These are phyloP conservation scores for Oxyscelio sp. DNA, from an alignment of 2,888 invertebrate genomes.

Conservation along the genomic window DNA sequence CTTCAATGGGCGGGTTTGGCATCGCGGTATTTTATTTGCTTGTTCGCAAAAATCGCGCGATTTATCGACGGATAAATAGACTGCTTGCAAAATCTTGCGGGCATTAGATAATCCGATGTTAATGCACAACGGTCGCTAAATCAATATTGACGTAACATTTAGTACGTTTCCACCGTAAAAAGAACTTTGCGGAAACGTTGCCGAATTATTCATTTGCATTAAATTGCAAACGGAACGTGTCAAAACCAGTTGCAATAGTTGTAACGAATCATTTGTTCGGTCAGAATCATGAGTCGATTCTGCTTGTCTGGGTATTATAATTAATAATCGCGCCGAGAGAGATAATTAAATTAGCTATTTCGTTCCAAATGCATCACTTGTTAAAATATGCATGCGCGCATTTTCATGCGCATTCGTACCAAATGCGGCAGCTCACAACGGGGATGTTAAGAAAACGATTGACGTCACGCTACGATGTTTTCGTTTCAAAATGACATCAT, in stretches of 20 bases:
- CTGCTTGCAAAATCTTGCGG: not conserved
- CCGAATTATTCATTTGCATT: constrained; percentile 24
- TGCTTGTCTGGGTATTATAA: not conserved
- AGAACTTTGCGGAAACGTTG: constrained; percentile 10
- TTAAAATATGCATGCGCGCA: not conserved
- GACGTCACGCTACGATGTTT: constrained; percentile 39
- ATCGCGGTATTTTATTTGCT: constrained; percentile 1
- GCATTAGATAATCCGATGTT: constrained; percentile 14
- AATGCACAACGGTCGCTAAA: constrained; percentile 1
- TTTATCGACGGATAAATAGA: constrained; percentile 20
- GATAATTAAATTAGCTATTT: constrained; percentile 13
- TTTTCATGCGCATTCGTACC: not conserved
- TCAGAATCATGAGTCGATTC: constrained; percentile 9
- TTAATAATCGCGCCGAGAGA: constrained; percentile 5
- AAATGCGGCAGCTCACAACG: not conserved
- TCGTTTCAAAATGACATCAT: constrained; percentile 18
- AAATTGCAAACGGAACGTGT: constrained; percentile 14
- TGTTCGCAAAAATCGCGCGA: not conserved
- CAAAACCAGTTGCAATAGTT: constrained; percentile 36
- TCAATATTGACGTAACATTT: constrained; percentile 15
- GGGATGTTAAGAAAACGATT: constrained; percentile 9
- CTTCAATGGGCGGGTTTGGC: constrained; percentile 36
- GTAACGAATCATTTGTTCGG: constrained; percentile 28
- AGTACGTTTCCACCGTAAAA: constrained; percentile 7
- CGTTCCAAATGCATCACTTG: not conserved